A percentile compares a stretch with the other conserved stretches of the same genome.
Conservation (phyloP, 2,888 invertebrate genomes). For the Minunthozetes semirufus region DNA sequence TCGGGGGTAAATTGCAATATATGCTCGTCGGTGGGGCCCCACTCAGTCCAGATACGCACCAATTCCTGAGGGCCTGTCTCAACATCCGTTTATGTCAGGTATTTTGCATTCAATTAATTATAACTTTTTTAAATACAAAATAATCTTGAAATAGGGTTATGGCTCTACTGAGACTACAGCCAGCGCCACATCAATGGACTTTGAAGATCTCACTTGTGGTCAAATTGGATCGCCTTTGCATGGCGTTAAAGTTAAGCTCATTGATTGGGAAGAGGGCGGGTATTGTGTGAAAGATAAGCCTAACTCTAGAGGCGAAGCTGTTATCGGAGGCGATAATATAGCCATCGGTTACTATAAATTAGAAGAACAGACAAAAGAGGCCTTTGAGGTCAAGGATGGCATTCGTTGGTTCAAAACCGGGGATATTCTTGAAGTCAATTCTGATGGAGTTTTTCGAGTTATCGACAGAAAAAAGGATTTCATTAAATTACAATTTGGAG, state of each 20-base stretch:
- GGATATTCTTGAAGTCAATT: constrained; percentile 86
- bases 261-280: constrained; percentile 83
- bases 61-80: constrained; percentile 82
- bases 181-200: constrained; percentile 58
- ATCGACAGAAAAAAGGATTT: constrained; percentile 98
- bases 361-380: constrained; percentile 56
- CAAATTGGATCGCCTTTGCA: constrained; percentile 81
- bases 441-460: constrained; percentile 88
- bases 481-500: constrained; percentile 73
- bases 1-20: constrained; percentile 81
- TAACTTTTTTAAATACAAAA: too few relatives aligned
- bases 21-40: constrained; percentile 94
- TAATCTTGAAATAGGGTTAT: constrained; percentile 70
- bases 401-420: constrained; percentile 92
- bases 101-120: too few relatives aligned
- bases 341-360: constrained; percentile 84
- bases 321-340: constrained; percentile 81
- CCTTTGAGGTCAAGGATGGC: constrained; percentile 69
- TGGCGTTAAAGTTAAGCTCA: constrained; percentile 72
- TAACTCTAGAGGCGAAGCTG: constrained; percentile 72
- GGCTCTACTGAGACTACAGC: constrained; percentile 98
- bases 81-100: constrained; percentile 65
- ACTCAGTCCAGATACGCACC: constrained; percentile 86
- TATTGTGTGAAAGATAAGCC: constrained; percentile 81
- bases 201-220: constrained; percentile 64